phyloP scores from a whole-genome alignment of 2,888 invertebrate genomes.

The Candidula unifasciata region DNA sequence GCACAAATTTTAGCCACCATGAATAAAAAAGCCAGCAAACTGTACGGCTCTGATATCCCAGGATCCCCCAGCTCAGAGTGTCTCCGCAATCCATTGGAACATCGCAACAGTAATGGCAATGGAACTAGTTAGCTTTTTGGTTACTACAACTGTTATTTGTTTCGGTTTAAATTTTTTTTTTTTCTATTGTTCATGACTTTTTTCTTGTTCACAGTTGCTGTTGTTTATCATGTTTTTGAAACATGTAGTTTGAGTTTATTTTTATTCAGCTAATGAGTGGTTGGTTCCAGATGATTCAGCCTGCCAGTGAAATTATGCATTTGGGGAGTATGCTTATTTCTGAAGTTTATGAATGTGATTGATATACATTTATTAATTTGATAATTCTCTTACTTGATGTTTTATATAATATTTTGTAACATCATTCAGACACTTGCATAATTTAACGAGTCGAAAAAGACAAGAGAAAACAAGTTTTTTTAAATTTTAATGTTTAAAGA shows the following conservation, averaged over 20 bases:
- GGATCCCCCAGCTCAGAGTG: constrained; percentile 69
- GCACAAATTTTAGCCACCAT: constrained; percentile 96
- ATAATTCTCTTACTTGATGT: neutral
- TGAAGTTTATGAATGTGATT: neutral
- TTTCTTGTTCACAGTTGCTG: neutral
- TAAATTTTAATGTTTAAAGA: neutral
- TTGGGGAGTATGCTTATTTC: neutral
- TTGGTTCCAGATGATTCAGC: neutral
- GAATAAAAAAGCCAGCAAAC: constrained; percentile 98
- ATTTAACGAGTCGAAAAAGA: neutral
- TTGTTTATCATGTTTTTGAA: neutral
- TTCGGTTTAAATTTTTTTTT: no score
- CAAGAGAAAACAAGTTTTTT: neutral
- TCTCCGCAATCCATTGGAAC: constrained; percentile 72
- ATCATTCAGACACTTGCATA: neutral
- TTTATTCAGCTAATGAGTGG: neutral
- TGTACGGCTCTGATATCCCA: constrained; percentile 88
- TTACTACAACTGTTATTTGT: constrained; percentile 7
- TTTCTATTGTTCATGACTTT: neutral
- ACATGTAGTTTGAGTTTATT: neutral
- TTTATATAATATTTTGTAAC: constrained; percentile 10
- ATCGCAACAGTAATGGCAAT: constrained; percentile 72
- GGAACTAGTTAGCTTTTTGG: constrained; percentile 56
- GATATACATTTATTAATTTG: neutral
- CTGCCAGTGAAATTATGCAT: neutral